Evolutionary conservation across 2,888 invertebrate species (phyloP).

Genomic region (Horisme vitalbata): DNA sequence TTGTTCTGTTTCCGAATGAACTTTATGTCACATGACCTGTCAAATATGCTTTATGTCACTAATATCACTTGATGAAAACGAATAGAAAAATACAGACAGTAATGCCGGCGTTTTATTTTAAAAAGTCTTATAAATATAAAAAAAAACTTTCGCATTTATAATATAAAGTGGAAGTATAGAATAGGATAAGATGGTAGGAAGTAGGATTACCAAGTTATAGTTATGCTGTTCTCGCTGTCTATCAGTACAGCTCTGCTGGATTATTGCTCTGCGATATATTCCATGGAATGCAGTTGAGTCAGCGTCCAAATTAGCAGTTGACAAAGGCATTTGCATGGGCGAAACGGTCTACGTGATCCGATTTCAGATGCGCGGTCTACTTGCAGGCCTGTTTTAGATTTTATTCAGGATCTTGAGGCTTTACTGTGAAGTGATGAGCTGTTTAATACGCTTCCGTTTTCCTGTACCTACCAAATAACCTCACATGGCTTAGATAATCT

Average conservation of each 20-base stretch:
- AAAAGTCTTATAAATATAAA: too few species aligned
- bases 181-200: too few species aligned
- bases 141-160: too few species aligned
- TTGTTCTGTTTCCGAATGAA: too few species aligned
- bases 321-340: conserved; percentile 29
- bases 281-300: conserved; percentile 20
- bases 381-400: not conserved
- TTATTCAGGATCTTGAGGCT: not conserved
- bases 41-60: too few species aligned
- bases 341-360: conserved; percentile 29
- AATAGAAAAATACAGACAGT: too few species aligned
- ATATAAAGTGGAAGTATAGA: too few species aligned
- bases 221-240: not conserved
- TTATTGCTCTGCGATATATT: conserved; percentile 2
- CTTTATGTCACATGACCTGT: too few species aligned
- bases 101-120: too few species aligned
- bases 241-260: not conserved
- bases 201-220: too few species aligned
- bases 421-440: not conserved
- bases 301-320: conserved; percentile 20
- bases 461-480: not conserved
- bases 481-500: too few species aligned
- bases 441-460: not conserved
- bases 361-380: conserved; percentile 15
- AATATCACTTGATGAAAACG: too few species aligned